Conservation (phyloP, 1,140 invertebrate genomes). For the Fopius arisanus region DNA sequence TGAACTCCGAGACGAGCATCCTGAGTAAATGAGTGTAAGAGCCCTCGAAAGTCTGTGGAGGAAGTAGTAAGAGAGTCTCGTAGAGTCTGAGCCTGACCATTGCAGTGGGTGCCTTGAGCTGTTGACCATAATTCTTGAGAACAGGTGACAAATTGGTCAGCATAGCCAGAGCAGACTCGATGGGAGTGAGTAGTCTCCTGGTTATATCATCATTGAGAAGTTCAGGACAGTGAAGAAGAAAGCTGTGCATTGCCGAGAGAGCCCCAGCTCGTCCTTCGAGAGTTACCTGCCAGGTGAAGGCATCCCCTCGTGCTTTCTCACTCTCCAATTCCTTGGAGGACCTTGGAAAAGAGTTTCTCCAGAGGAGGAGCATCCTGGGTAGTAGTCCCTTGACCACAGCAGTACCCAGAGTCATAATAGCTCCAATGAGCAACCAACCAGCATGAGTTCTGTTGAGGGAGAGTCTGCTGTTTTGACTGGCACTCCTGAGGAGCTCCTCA, state of each 20-base stretch:
- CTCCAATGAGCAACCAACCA: conserved; percentile 96
- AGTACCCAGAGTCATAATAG: conserved; percentile 93
- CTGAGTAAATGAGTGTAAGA: conserved; percentile 87
- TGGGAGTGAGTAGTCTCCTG: conserved; percentile 84
- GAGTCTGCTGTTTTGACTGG: conserved; percentile 95
- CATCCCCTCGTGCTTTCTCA: conserved; percentile 96
- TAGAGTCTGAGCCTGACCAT: conserved; percentile 92
- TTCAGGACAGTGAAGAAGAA: conserved; percentile 89
- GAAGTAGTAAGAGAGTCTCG: conserved; percentile 85
- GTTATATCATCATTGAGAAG: conserved; percentile 92
- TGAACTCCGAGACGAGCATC: conserved; percentile 97
- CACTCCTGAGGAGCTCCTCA: conserved; percentile 94
- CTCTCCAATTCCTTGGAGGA: conserved; percentile 95
- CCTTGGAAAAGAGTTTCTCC: conserved; percentile 97
- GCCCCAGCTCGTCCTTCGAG: conserved; percentile 96
- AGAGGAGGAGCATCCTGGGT: conserved; percentile 92
- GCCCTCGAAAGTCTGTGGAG: conserved; percentile 83
- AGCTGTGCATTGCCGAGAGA: conserved; percentile 93
- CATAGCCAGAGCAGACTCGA: conserved; percentile 94
- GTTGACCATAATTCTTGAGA: conserved; percentile 91
- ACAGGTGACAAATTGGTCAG: conserved; percentile 86
- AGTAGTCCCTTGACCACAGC: conserved; percentile 88
- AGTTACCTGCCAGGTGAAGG: conserved; percentile 99
- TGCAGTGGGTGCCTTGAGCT: conserved; percentile 91
- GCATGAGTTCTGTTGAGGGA: conserved; percentile 95